Evolutionary conservation across 2,888 invertebrate genomes (phyloP).

Genomic region (Alsophila aescularia): DNA sequence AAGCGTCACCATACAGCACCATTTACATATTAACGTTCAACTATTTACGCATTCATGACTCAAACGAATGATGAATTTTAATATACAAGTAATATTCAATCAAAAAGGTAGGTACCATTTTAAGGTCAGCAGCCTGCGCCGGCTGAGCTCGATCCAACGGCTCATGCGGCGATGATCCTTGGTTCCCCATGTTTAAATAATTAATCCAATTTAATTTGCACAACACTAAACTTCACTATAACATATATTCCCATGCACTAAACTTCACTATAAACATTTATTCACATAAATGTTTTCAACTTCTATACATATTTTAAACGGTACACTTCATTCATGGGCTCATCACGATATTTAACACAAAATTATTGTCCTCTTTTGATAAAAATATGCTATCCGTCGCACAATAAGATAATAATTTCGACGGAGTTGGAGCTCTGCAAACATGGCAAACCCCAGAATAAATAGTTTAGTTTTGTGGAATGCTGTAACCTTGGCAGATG

Average conservation of each 20-base stretch:
- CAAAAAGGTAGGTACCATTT: constrained; percentile 65
- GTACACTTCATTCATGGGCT: constrained; percentile 58
- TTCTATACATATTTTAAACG: constrained; percentile 41
- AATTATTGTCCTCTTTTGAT: constrained; percentile 67
- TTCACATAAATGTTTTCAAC: constrained; percentile 42
- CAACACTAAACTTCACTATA: constrained; percentile 44
- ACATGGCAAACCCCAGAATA: constrained; percentile 74
- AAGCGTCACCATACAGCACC: constrained; percentile 15
- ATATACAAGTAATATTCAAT: constrained; percentile 34
- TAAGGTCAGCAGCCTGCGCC: constrained; percentile 75
- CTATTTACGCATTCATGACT: constrained; percentile 38
- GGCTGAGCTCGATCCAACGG: constrained; percentile 89
- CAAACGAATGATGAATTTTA: constrained; percentile 51
- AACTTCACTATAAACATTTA: constrained; percentile 51
- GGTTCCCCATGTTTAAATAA: constrained; percentile 88
- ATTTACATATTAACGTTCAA: constrained; percentile 26
- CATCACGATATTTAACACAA: constrained; percentile 60
- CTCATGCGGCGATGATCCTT: constrained; percentile 92
- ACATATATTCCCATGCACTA: constrained; percentile 45
- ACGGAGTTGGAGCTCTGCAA: constrained; percentile 72
- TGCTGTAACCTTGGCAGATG: constrained; percentile 69
- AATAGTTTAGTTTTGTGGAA: constrained; percentile 70
- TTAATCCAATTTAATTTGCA: constrained; percentile 41
- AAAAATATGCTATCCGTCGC: constrained; percentile 65
- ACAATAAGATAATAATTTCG: constrained; percentile 77